These are phyloP conservation scores for Acanthiza pusilla DNA, from an alignment of 2,797 vertebrate species.

Conservation along the genomic window DNA sequence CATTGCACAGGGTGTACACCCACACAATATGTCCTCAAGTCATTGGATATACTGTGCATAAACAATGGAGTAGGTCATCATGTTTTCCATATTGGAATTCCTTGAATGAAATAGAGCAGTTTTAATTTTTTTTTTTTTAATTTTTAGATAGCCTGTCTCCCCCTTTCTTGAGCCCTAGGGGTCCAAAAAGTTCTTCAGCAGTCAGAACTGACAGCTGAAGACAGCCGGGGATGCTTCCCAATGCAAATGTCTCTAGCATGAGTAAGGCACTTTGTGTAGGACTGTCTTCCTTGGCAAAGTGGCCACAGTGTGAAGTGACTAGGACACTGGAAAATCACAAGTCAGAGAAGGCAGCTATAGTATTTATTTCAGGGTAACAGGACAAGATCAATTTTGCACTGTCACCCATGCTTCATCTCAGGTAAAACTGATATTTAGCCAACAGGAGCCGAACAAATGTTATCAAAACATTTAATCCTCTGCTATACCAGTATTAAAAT, in stretches of 20 bases:
- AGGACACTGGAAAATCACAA: background rate
- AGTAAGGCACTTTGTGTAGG: background rate
- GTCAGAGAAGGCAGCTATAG: background rate
- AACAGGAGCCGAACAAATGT: background rate
- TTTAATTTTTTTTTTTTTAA: background rate
- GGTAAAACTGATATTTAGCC: background rate
- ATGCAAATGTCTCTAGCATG: background rate
- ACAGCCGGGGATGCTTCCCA: background rate
- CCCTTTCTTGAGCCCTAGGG: background rate
- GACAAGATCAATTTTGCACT: background rate
- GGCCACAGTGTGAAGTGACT: background rate
- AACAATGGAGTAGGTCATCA: fast-evolving
- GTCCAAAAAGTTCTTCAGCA: background rate
- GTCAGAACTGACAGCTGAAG: background rate
- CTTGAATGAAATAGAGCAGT: background rate
- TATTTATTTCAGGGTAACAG: background rate
- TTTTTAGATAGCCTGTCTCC: background rate
- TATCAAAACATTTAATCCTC: background rate
- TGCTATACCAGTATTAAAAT: background rate
- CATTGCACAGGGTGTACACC: background rate
- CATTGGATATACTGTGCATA: background rate
- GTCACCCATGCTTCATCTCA: background rate
- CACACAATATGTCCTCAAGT: background rate
- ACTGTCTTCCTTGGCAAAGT: background rate
- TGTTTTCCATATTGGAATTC: background rate